Conservation (phyloP, 2,797 vertebrate genomes). For the Peromyscus attwateri region DNA sequence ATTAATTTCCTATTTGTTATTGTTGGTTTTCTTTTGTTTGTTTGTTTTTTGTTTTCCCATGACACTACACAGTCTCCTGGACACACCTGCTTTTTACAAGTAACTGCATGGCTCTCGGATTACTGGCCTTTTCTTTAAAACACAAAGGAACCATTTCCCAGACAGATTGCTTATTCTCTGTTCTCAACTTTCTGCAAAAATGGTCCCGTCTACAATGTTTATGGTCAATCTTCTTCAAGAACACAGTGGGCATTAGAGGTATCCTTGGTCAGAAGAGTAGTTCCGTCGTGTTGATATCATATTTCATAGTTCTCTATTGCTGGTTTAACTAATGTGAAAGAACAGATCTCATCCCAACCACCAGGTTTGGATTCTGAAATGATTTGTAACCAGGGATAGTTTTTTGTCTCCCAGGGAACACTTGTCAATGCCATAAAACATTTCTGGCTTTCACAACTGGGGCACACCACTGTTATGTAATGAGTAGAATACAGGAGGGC, state of each 20-base stretch:
- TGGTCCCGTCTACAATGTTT: background rate
- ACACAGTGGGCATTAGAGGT: background rate
- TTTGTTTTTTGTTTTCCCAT: background rate
- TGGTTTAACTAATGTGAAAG: background rate
- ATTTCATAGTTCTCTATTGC: background rate
- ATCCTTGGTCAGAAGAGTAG: background rate
- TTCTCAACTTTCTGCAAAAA: constrained; percentile 24
- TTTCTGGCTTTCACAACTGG: constrained; percentile 27
- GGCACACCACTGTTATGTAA: background rate
- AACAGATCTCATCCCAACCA: background rate
- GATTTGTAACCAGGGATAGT: background rate
- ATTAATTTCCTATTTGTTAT: constrained; percentile 31
- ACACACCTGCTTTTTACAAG: constrained; percentile 62
- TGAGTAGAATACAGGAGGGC: background rate
- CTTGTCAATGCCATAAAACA: constrained; percentile 18
- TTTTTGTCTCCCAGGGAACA: background rate
- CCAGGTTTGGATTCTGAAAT: background rate
- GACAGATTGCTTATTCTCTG: constrained; percentile 23
- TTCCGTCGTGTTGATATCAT: background rate
- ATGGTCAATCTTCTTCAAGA: background rate
- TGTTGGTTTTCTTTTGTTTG: background rate
- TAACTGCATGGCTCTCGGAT: background rate
- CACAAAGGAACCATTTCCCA: constrained; percentile 24
- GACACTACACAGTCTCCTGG: background rate
- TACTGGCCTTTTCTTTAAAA: constrained; percentile 23